Percentiles rank a stretch among this genome's conserved stretches.
Conservation (phyloP, 2,888 invertebrate genomes). For the Drosophila infuscata region DNA sequence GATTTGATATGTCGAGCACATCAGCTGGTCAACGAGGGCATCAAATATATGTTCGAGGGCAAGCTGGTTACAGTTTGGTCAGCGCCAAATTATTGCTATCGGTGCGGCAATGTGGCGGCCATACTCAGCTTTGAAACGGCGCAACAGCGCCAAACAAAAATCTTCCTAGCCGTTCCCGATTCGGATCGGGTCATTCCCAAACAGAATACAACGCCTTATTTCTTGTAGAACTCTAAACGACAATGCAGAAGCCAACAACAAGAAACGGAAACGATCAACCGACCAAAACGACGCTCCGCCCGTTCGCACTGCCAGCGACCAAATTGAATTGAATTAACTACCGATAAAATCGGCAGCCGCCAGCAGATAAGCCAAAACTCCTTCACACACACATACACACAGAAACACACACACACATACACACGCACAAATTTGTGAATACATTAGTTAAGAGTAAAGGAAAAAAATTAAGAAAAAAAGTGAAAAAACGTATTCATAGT, state of each 20-base stretch:
- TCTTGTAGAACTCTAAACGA: conserved; percentile 88
- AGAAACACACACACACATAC: conserved; percentile 7
- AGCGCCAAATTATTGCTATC: conserved; percentile 99
- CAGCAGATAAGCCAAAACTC: conserved; percentile 25
- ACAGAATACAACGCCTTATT: conserved; percentile 97
- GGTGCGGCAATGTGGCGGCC: conserved; percentile 99
- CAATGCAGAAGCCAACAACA: not conserved
- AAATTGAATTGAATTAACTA: conserved; percentile 15
- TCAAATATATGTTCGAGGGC: conserved; percentile 99
- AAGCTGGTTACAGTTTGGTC: conserved; percentile 99
- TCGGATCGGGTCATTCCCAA: conserved; percentile 96
- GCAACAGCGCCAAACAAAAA: conserved; percentile 91
- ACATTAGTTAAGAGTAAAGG: conserved; percentile 4
- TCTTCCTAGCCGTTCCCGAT: conserved; percentile 98
- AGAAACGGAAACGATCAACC: conserved; percentile 8
- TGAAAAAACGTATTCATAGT: conserved; percentile 18
- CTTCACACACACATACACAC: not conserved
- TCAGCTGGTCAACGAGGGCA: conserved; percentile 99
- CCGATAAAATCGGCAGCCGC: conserved; percentile 22
- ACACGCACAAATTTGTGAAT: conserved; percentile 6
- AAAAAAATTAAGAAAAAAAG: not conserved
- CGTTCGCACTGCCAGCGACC: conserved; percentile 40
- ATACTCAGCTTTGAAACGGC: conserved; percentile 95
- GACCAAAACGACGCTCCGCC: conserved; percentile 14
- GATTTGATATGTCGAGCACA: conserved; percentile 98